Evolutionary conservation across 92 coral and sea anemone species (phyloP).

Genomic region (Pocillopora meandrina): DNA sequence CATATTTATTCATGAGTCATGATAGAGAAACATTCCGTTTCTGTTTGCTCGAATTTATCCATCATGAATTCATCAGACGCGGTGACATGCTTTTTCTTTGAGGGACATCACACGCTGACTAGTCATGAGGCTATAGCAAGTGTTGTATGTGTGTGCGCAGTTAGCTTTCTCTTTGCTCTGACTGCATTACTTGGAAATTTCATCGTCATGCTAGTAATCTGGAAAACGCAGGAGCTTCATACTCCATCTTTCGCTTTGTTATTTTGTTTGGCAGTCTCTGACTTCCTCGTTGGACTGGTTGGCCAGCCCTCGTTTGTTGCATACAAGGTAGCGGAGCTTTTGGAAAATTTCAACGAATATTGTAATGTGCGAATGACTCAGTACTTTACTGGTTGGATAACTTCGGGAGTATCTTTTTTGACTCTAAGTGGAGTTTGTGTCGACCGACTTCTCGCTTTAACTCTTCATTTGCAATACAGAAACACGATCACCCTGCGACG

Average conservation of each 20-base stretch:
- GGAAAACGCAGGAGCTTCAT: slow-evolving; percentile 11
- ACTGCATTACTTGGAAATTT: slow-evolving; percentile 10
- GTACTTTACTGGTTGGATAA: slow-evolving; percentile 18
- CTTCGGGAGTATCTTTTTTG: slow-evolving; percentile 24
- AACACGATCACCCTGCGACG: slow-evolving; percentile 10
- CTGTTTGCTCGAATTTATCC: background rate
- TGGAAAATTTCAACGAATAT: background rate
- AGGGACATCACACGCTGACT: background rate
- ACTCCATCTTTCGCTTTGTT: slow-evolving; percentile 47
- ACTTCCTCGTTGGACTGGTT: slow-evolving; percentile 35
- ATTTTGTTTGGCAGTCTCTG: slow-evolving; percentile 34
- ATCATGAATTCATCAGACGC: background rate
- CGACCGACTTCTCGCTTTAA: background rate
- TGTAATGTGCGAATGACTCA: slow-evolving; percentile 8
- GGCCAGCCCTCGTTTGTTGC: slow-evolving; percentile 42
- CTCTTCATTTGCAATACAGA: slow-evolving; percentile 27
- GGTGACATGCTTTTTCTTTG: background rate
- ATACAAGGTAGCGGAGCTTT: slow-evolving; percentile 36
- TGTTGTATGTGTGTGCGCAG: background rate
- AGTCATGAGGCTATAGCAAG: background rate
- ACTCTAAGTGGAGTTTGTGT: background rate
- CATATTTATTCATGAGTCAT: no score
- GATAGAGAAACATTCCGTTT: background rate
- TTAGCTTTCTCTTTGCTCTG: slow-evolving; percentile 20
- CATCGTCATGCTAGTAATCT: slow-evolving; percentile 13